A percentile compares a stretch with the other conserved stretches of the same genome.
Evolutionary conservation across 2,113 vertebrate genomes (phyloP).

Genomic region (Vombatus ursinus): DNA sequence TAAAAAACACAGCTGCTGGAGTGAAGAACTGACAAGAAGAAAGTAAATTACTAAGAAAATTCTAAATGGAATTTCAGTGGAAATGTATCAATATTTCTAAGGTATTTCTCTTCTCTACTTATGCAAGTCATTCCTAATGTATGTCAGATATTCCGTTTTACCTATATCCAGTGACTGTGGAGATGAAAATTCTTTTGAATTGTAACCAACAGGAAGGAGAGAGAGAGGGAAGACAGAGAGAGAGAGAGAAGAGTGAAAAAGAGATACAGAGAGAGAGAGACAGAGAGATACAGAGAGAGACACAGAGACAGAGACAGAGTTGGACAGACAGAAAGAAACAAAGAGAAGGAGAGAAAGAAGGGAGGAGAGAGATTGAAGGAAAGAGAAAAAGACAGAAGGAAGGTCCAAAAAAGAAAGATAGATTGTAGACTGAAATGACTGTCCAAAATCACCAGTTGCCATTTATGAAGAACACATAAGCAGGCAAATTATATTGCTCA

Average conservation of each 20-base stretch:
- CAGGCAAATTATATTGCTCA: not conserved
- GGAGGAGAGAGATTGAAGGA: not conserved
- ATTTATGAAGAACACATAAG: not conserved
- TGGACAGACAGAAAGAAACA: not conserved
- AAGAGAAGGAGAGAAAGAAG: not conserved
- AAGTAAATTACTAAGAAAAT: rapidly evolving
- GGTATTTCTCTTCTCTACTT: not conserved
- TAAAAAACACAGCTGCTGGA: slow-evolving; percentile 24
- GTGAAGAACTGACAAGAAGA: not conserved
- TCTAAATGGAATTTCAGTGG: not conserved
- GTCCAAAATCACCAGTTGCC: not conserved
- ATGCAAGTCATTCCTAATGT: not conserved
- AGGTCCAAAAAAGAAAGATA: not conserved
- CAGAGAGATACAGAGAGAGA: not conserved
- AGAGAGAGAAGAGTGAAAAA: not conserved
- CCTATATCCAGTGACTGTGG: not conserved
- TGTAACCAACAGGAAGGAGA: not conserved
- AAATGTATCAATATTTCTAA: not conserved
- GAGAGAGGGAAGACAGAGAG: not conserved
- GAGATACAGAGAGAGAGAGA: not conserved
- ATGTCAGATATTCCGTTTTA: not conserved
- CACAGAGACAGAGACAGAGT: too few relatives aligned
- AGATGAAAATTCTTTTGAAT: not conserved
- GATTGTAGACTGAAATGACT: not conserved
- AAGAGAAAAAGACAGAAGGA: not conserved